Conservation (phyloP, 2,888 invertebrate species). For the Phalangium opilio region DNA sequence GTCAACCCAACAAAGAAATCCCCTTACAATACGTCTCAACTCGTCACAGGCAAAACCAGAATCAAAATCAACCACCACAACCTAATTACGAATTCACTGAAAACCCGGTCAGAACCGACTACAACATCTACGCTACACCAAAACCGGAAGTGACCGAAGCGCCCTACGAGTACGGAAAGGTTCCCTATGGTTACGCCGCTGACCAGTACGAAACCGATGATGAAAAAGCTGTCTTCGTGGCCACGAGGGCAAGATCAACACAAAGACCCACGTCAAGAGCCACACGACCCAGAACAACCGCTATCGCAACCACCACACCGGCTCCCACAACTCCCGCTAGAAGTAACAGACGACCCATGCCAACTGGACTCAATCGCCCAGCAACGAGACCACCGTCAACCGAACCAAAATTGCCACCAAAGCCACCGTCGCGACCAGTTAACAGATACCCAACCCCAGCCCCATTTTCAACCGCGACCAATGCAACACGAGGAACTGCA, state of each 20-base stretch:
- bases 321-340: conserved; percentile 9
- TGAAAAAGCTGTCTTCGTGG: conserved; percentile 4
- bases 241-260: conserved; percentile 10
- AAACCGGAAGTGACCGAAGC: no score
- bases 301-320: conserved; percentile 6
- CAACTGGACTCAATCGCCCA: neutral
- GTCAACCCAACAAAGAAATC: no score
- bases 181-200: conserved; percentile 7
- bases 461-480: conserved; percentile 35
- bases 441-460: conserved; percentile 21
- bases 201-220: conserved; percentile 6
- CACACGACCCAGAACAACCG: conserved; percentile 11
- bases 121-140: no score
- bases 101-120: no score
- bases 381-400: conserved; percentile 7
- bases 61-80: no score
- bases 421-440: conserved; percentile 21
- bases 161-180: no score
- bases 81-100: no score
- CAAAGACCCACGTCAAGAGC: conserved; percentile 11
- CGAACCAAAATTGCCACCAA: conserved; percentile 2
- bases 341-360: conserved; percentile 3
- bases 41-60: no score
- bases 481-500: conserved; percentile 75
- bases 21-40: no score